Base-by-base conservation (phyloP, 2,113 vertebrate species). In the Junco hyemalis region DNA sequence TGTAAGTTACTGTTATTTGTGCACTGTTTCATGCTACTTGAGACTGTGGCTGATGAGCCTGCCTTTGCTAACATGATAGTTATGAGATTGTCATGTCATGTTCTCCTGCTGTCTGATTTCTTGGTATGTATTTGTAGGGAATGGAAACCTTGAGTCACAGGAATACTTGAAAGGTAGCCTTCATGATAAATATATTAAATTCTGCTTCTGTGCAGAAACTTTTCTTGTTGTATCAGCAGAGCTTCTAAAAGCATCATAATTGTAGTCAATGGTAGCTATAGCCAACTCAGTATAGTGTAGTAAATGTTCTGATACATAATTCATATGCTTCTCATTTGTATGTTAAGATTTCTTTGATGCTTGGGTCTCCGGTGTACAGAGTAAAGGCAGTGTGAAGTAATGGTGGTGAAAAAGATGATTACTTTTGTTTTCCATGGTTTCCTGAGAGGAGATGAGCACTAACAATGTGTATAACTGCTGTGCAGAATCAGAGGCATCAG, bases 1-100 rank as follows among this genome's bases (percentile, higher is more conserved):
- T 29, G 99, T 99, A 93, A 97, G 98, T 98, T 86, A 36, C 50
- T 70, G 47, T 42, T 72, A 14, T 0, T 38, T 42, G 42, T 71
- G 51, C 20, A 10, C 2, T 54, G 14, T 82, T 57, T 68, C 6
- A 1, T 60, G 8, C 53, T 68, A 2, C 25, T 14, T 59, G 24
- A 33, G 53, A 17, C 12, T 35, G 21, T 79, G 19, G 48, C 15
- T 77, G 15, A 65, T 57, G 53, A 69, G 12, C 59, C 65, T 90
- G 57, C 25, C 25, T 85, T 60, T 50, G n/a, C 19, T 48, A 21
- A 31, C 25, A 3, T n/a, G 9, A 11, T 6, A 57, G 25, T 69
- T 69, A 23, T 0, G 1, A n/a, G 45, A 70, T 16, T 54, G 19
- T 90, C 42, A 56, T 31, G 6, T 23, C 4, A 3, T 8, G 14